phyloP scores from a whole-genome alignment of 1,140 invertebrate species.

The Microplitis mediator region DNA sequence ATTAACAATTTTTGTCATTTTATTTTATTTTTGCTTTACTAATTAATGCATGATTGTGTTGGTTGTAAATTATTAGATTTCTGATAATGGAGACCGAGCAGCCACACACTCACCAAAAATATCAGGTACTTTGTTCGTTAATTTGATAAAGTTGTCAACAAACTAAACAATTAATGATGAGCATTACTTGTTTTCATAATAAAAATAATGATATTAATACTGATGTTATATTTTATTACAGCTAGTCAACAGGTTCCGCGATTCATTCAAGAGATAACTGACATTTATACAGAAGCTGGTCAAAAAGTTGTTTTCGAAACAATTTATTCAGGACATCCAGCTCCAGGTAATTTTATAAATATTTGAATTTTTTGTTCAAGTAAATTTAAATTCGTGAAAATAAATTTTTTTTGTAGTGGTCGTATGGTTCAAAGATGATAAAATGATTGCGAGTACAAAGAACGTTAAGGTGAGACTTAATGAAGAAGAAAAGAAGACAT shows the following conservation, averaged over 20 bases:
- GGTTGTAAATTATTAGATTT: constrained; percentile 49
- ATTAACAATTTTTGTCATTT: not conserved
- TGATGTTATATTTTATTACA: constrained; percentile 54
- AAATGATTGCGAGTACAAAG: constrained; percentile 75
- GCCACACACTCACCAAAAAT: constrained; percentile 32
- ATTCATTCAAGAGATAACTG: constrained; percentile 80
- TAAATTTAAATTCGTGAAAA: not conserved
- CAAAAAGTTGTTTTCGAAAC: constrained; percentile 79
- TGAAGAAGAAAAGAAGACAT: constrained; percentile 73
- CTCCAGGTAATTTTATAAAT: constrained; percentile 70
- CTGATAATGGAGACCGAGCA: constrained; percentile 46
- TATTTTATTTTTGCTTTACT: constrained; percentile 14
- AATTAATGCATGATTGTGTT: constrained; percentile 40
- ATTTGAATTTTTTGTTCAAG: not conserved
- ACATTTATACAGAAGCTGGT: constrained; percentile 74
- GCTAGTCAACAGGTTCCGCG: constrained; percentile 79
- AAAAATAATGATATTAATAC: not conserved
- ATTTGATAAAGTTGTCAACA: not conserved
- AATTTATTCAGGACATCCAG: constrained; percentile 80
- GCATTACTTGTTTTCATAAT: not conserved
- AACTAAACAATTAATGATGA: constrained; percentile 19
- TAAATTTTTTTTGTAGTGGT: constrained; percentile 67
- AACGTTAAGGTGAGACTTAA: constrained; percentile 72
- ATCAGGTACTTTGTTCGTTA: constrained; percentile 34
- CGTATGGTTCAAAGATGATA: constrained; percentile 88